Conservation (phyloP, 2,888 invertebrate species). For the Apamea crenata region DNA sequence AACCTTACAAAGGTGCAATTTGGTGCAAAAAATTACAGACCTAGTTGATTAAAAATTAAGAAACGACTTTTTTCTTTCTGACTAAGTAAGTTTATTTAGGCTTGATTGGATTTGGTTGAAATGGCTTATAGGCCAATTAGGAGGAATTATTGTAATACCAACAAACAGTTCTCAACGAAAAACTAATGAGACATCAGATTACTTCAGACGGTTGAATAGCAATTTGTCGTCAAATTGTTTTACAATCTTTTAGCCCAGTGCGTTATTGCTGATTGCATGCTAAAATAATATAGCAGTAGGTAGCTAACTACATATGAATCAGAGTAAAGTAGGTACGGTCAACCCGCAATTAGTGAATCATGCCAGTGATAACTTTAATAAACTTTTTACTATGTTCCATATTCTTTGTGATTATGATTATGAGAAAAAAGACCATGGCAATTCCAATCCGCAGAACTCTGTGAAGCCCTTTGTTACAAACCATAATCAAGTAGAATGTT, state of each 20-base stretch:
- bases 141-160: conserved; percentile 30
- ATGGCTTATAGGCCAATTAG: background rate
- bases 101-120: background rate
- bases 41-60: background rate
- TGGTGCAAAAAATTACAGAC: background rate
- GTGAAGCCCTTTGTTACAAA: conserved; percentile 52
- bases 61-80: background rate
- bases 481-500: conserved; percentile 56
- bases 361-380: conserved; percentile 46
- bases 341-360: conserved; percentile 18
- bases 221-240: conserved; percentile 57
- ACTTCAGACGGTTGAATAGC: conserved; percentile 20
- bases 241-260: conserved; percentile 24
- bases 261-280: conserved; percentile 37
- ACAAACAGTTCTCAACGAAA: conserved; percentile 6
- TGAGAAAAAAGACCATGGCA: conserved; percentile 29
- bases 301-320: conserved; percentile 31
- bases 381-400: conserved; percentile 27
- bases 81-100: background rate
- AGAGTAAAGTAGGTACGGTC: conserved; percentile 18
- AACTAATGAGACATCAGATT: conserved; percentile 35
- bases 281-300: conserved; percentile 44
- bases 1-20: conserved; percentile 19
- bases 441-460: conserved; percentile 25
- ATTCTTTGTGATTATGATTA: conserved; percentile 28